These are phyloP conservation scores for Pissodes strobi DNA, from an alignment of 1,140 invertebrate species.

Conservation along the genomic window DNA sequence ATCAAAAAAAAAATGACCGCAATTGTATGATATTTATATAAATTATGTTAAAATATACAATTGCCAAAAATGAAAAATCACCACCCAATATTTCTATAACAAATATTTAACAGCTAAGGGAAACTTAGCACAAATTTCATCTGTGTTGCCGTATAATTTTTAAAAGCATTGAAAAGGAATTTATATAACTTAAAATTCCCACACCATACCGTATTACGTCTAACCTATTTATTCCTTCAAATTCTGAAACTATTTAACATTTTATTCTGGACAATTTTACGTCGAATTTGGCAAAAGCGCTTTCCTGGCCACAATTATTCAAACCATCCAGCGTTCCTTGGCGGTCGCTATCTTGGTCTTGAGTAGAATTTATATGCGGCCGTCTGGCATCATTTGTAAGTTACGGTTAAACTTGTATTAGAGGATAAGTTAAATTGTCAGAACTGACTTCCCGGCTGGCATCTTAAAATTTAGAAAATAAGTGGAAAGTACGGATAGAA, in stretches of 20 bases:
- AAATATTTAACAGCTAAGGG: too few species aligned
- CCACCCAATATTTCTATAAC: too few species aligned
- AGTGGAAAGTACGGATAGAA: too few species aligned
- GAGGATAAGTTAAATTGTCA: conserved; percentile 1
- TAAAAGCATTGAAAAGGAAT: background rate
- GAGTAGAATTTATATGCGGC: background rate
- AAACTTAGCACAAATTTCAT: too few species aligned
- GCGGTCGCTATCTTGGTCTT: conserved; percentile 3
- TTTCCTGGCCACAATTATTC: conserved; percentile 18
- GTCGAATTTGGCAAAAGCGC: background rate
- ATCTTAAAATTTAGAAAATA: background rate
- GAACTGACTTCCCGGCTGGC: background rate
- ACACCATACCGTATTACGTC: background rate
- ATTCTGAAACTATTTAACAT: conserved; percentile 10
- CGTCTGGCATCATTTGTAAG: background rate
- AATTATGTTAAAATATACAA: too few species aligned
- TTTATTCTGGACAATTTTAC: conserved; percentile 14
- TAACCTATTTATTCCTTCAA: background rate
- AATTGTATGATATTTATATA: too few species aligned
- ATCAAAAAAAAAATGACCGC: too few species aligned
- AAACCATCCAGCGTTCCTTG: background rate
- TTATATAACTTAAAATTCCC: background rate
- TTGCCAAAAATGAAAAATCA: too few species aligned
- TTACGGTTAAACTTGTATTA: background rate
- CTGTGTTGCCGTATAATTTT: too few species aligned